Base-by-base conservation (phyloP, 2,888 invertebrate species). In the Neocrepidodera transversa region DNA sequence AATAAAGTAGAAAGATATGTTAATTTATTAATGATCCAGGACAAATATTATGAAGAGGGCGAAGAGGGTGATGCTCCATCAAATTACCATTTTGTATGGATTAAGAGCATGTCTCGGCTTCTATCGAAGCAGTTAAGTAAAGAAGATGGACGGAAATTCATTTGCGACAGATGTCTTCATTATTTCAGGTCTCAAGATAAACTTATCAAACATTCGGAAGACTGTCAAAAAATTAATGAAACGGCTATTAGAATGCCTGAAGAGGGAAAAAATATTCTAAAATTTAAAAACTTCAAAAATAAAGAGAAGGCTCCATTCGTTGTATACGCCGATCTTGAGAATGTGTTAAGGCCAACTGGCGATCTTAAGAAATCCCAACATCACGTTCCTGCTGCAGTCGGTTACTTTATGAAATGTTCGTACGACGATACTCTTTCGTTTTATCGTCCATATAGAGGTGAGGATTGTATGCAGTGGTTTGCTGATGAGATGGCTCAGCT, bases 371-470 rank as follows among this genome's bases (percentile, higher is more conserved):
- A 52, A 35, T 56, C 48, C 17, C 56, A 56, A 28, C 11, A 49
- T 30, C 57, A 61, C 54, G 36, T 13, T 17, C 17, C 65, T 5
- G 68, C 58, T 47, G 65, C 64, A 55, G 62, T 65, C 11, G 69
- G 61, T 2, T 71, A 65, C 38, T 70, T 69, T 64, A 50, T 71
- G 4, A 63, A 68, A 43, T 71, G 71, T 55, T 59, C 58, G 8
- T 67, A 66, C 52, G 67, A 72, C 64, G 63, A 69, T 35, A 17
- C n/a, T 1, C 23, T 63, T 20, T 72, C 68, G 10, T 53, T 56
- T 47, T 69, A 57, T 51, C 45, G 55, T 2, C 57, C 58, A 14
- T 59, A 67, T 61, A 50, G 65, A 17, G 62, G 67, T 23, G 6
- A n/a, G 23, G 61, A 69, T 57, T 68, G 68, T 40, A 57, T 64